phyloP scores from a whole-genome alignment of 2,113 vertebrate species.

The Psophia crepitans region DNA sequence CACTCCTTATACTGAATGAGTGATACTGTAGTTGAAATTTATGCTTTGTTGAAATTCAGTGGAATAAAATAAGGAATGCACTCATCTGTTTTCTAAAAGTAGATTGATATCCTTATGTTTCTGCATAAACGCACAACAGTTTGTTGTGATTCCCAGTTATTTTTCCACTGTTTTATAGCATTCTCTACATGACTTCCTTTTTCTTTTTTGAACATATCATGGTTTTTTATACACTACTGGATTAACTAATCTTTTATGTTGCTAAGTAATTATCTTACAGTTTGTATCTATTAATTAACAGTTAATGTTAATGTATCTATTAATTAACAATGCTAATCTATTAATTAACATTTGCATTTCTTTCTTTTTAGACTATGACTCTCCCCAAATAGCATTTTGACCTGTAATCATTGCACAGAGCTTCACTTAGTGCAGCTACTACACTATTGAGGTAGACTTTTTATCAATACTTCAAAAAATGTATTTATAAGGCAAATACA shows the following conservation, averaged over 20 bases:
- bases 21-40: neutral
- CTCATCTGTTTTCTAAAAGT: neutral
- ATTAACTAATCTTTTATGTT: neutral
- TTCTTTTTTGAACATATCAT: neutral
- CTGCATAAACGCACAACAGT: neutral
- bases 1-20: neutral
- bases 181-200: neutral
- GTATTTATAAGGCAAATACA: neutral
- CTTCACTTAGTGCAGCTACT: neutral
- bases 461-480: neutral
- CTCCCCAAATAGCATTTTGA: neutral
- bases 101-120: neutral
- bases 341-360: neutral
- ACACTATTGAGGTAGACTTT: neutral
- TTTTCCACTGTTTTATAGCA: neutral
- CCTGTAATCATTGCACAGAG: neutral
- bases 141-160: neutral
- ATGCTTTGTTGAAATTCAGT: neutral
- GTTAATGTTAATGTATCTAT: too few relatives aligned
- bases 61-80: neutral
- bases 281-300: neutral
- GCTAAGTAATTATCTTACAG: neutral
- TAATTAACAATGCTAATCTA: neutral
- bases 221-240: neutral
- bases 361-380: neutral